A percentile compares a stretch with the other conserved stretches of the same genome.
phyloP scores from a whole-genome alignment of 2,113 vertebrate species.

The Coptodon rendalli region DNA sequence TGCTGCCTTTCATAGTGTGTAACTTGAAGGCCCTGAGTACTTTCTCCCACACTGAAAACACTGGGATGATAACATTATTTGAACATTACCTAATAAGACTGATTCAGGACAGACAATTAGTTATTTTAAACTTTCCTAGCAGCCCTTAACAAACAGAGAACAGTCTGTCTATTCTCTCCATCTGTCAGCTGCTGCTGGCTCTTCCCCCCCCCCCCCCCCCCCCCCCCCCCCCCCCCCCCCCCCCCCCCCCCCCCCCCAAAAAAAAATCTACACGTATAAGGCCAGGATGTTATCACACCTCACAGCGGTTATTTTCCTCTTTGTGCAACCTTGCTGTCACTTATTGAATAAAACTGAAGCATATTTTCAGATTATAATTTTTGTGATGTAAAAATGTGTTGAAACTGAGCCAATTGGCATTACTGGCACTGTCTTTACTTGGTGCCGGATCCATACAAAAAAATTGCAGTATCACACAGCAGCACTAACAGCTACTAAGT shows the following conservation, averaged over 20 bases:
- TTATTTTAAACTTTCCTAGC: no score
- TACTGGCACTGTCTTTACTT: not conserved
- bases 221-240: not conserved
- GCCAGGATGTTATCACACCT: not conserved
- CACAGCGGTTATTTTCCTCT: not conserved
- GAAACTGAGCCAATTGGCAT: fast-evolving
- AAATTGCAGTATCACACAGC: not conserved
- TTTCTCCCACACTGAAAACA: no score
- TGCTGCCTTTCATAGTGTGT: no score
- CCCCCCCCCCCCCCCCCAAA: not conserved
- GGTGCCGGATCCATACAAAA: not conserved
- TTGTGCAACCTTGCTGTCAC: not conserved
- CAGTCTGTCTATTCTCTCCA: no score
- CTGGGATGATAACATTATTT: no score
- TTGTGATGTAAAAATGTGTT: not conserved
- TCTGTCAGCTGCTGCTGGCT: no score
- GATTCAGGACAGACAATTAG: no score
- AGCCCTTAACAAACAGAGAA: no score
- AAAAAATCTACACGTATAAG: fast-evolving
- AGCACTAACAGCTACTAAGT: not conserved
- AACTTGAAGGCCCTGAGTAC: no score
- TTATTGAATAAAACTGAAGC: not conserved
- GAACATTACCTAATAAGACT: no score
- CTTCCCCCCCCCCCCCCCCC: no score
- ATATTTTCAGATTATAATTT: not conserved